Evolutionary conservation across 1,140 invertebrate species (phyloP), one percentile per base, ranked within the genome.

Genomic region (Belonocnema kinseyi): DNA sequence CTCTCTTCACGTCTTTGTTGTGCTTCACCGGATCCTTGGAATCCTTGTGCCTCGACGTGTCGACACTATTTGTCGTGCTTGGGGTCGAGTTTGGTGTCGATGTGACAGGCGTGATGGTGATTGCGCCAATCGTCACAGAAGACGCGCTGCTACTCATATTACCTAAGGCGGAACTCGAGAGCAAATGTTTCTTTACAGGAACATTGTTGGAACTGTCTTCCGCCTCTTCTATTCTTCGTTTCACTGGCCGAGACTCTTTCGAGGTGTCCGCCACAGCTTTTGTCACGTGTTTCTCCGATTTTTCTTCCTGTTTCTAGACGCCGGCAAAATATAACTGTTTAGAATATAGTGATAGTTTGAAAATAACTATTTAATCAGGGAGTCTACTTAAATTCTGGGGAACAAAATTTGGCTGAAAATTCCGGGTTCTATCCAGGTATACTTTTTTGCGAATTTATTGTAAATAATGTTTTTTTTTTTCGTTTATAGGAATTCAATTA

Each of bases 141-240:
- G 87, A 87, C 0, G 85, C 85, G 52, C 80, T 85, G 52, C 80
- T 88, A 51, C 84, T 83, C 17, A 88, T 87, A 76, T 73, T 88
- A 7, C 87, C 83, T 21, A 88, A 56, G 33, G 78, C 80, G 16
- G 86, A 82, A 50, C 84, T 79, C 61, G 80, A 76, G 13, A 85
- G 80, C 7, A 83, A 50, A 50, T 90, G 88, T 78, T 90, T 91
- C 77, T 91, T 92, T 66, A 74, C 85, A 46, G 81, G 83, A 21
- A 73, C 76, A 19, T 40, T 89, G 53, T 89, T 90, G 12, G 87
- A 89, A 78, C 85, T 89, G 6, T 92, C 90, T 71, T 91, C 90
- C 0, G 79, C 53, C 19, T 91, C 91, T 0, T 92, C 91, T 4
- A 87, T 33, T 75, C 84, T 86, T 26, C 91, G 87, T 77, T 91